Conservation (phyloP, 2,113 vertebrate species). For the Zeus faber region DNA sequence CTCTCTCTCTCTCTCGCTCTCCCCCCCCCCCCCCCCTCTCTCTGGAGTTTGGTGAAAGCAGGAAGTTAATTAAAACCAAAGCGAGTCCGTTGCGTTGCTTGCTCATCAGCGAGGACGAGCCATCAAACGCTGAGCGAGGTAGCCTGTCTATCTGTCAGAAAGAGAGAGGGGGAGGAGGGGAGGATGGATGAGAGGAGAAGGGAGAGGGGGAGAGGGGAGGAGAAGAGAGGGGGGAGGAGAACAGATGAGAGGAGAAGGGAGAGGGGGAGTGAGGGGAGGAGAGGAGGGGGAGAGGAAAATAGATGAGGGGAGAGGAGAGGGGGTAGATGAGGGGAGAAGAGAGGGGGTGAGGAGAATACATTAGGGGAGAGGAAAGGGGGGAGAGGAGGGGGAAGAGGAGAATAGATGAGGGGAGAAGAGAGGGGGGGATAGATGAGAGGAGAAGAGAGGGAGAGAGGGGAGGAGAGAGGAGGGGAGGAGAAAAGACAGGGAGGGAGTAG, state of each 20-base stretch:
- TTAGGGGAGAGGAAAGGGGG: too few relatives aligned
- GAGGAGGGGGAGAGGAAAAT: constrained; percentile 13
- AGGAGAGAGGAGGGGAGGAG: background rate
- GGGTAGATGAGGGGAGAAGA: too few relatives aligned
- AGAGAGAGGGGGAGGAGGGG: constrained; percentile 11
- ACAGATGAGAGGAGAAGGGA: background rate
- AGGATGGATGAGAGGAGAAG: background rate
- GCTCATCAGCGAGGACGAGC: constrained; percentile 54
- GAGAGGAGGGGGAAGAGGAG: background rate
- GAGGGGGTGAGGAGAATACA: too few relatives aligned
- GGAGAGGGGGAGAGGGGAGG: background rate
- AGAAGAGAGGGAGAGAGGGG: background rate
- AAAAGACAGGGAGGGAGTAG: background rate
- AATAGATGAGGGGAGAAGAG: too few relatives aligned
- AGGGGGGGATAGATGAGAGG: too few relatives aligned
- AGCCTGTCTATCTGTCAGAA: constrained; percentile 50
- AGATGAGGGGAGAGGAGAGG: background rate
- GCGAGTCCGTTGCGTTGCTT: constrained; percentile 36
- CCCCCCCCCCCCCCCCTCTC: constrained; percentile 1
- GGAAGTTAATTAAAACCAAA: constrained; percentile 59
- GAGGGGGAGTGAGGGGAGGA: constrained; percentile 12
- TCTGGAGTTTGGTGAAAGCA: constrained; percentile 32
- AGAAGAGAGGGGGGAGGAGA: background rate
- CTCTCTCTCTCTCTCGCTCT: constrained; percentile 13
- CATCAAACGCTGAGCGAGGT: constrained; percentile 61